Evolutionary conservation across 2,888 invertebrate genomes (phyloP).

Genomic region (Azorinus chamasolen): DNA sequence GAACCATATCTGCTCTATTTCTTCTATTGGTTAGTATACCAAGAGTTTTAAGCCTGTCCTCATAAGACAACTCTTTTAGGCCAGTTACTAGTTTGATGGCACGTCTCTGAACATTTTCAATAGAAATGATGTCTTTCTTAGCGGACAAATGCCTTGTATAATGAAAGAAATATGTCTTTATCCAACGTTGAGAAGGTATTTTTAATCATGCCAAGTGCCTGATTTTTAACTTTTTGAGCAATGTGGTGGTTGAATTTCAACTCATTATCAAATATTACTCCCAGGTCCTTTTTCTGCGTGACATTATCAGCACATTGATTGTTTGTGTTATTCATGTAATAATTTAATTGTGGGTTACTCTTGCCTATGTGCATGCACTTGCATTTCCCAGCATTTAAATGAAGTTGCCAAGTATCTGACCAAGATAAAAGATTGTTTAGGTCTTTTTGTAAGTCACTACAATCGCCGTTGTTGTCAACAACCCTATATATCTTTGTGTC

Average conservation of each 20-base stretch:
- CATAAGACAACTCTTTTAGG: background rate
- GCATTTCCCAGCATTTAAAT: constrained; percentile 13
- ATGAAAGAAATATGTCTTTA: constrained; percentile 18
- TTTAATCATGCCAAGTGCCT: background rate
- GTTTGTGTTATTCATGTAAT: background rate
- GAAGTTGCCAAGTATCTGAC: background rate
- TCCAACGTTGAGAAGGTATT: constrained; percentile 7
- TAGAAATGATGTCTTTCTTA: constrained; percentile 8
- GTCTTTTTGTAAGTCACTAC: background rate
- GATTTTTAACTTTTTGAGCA: background rate
- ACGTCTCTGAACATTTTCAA: constrained; percentile 21
- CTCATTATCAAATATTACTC: background rate
- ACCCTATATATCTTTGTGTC: constrained; percentile 12
- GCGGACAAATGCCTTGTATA: constrained; percentile 8
- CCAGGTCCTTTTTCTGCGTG: background rate
- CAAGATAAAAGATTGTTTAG: background rate
- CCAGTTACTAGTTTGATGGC: constrained; percentile 12
- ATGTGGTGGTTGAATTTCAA: background rate
- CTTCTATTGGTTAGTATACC: constrained; percentile 19
- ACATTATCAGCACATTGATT: no score
- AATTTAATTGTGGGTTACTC: background rate
- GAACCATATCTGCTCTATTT: constrained; percentile 17
- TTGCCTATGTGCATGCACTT: constrained; percentile 1
- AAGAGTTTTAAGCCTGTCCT: constrained; percentile 4
- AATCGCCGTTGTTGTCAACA: background rate